Percentiles rank a stretch among this genome's conserved stretches.
Evolutionary conservation across 2,113 vertebrate species (phyloP).

Genomic region (Hemichromis elongatus): DNA sequence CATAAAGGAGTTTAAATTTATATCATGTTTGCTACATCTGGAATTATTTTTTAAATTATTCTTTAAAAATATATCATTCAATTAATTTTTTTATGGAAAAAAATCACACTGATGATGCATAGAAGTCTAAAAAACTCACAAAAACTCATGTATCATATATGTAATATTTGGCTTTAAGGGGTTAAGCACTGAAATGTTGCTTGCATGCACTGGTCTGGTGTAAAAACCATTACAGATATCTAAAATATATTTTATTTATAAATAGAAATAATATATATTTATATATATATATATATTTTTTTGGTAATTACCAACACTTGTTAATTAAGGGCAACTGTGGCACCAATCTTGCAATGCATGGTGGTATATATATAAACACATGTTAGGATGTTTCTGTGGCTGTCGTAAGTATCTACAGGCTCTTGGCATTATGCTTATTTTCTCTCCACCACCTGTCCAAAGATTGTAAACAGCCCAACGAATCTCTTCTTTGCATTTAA

Average conservation of each 20-base stretch:
- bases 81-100: too few relatives aligned
- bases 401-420: background rate
- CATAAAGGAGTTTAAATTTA: too few relatives aligned
- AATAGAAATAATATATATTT: background rate
- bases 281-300: background rate
- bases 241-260: background rate
- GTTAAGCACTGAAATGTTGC: background rate
- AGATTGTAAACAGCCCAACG: background rate
- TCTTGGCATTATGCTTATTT: background rate
- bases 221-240: background rate
- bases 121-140: too few relatives aligned
- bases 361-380: background rate
- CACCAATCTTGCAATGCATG: background rate
- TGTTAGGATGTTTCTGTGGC: background rate
- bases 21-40: too few relatives aligned
- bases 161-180: background rate
- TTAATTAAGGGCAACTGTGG: background rate
- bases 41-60: too few relatives aligned
- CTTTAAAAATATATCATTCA: too few relatives aligned
- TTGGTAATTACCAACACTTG: background rate
- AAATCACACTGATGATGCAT: too few relatives aligned
- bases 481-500: background rate
- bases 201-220: background rate
- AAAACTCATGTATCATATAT: too few relatives aligned
- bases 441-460: background rate